Percentiles rank a stretch among this genome's conserved stretches.
Conservation (phyloP, 2,888 invertebrate species). For the Carterocephalus palaemon region DNA sequence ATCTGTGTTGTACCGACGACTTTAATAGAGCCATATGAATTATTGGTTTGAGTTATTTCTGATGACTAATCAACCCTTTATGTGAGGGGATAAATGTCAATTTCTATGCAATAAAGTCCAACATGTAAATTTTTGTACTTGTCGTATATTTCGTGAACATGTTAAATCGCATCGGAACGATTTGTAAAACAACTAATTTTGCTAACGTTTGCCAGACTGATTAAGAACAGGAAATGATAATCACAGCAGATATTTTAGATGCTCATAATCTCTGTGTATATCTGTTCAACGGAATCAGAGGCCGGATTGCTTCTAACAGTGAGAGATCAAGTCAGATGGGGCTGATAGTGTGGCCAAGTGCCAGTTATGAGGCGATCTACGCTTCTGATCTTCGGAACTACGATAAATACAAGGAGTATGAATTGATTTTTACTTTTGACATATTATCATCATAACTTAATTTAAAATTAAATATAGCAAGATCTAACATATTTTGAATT, state of each 20-base stretch:
- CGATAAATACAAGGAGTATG: constrained; percentile 11
- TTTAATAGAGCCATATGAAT: constrained; percentile 32
- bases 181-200: background rate
- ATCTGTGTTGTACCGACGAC: constrained; percentile 36
- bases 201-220: constrained; percentile 1
- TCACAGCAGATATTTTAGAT: constrained; percentile 14
- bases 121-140: no score
- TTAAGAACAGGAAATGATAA: constrained; percentile 18
- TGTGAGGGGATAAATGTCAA: no score
- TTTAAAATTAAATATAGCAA: no score
- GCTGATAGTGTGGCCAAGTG: constrained; percentile 65
- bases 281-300: constrained; percentile 18
- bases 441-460: constrained; percentile 16
- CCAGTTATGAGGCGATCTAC: constrained; percentile 64
- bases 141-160: no score
- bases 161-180: background rate
- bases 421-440: background rate
- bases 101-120: no score
- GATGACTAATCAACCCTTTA: no score
- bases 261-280: constrained; percentile 18
- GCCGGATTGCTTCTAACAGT: constrained; percentile 49
- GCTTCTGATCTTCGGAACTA: constrained; percentile 26
- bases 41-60: constrained; percentile 1
- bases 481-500: no score
- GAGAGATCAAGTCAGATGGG: constrained; percentile 73